These are phyloP conservation scores for Tragelaphus eurycerus DNA, from an alignment of 2,797 vertebrate genomes.

Conservation along the genomic window DNA sequence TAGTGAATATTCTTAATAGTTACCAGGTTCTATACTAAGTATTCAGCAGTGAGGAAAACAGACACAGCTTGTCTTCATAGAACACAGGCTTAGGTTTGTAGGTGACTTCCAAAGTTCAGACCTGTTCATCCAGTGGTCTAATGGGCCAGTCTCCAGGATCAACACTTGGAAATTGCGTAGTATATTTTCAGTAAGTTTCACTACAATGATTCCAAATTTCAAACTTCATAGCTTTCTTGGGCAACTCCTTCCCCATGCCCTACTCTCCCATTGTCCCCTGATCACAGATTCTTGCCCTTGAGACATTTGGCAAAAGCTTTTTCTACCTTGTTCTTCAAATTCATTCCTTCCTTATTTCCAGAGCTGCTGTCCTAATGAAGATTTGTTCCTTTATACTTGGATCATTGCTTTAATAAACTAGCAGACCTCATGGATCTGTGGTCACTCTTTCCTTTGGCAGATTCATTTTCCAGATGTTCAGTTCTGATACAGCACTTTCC, in stretches of 20 bases:
- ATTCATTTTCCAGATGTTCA: background rate
- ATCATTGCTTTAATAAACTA: constrained; percentile 9
- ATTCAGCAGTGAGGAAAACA: background rate
- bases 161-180: background rate
- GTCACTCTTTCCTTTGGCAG: background rate
- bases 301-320: background rate
- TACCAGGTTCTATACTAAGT: background rate
- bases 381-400: background rate
- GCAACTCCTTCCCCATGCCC: background rate
- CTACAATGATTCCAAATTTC: background rate
- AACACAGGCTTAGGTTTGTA: background rate
- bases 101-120: background rate
- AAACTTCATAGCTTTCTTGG: background rate
- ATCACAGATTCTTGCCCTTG: background rate
- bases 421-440: background rate
- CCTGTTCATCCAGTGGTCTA: background rate
- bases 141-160: background rate
- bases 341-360: background rate
- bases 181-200: background rate
- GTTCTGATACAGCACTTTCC: background rate
- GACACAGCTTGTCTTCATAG: background rate
- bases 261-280: background rate
- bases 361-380: background rate
- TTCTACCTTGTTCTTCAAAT: background rate
- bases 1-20: background rate